Conservation (phyloP, 2,888 invertebrate genomes). For the Salticus scenicus region DNA sequence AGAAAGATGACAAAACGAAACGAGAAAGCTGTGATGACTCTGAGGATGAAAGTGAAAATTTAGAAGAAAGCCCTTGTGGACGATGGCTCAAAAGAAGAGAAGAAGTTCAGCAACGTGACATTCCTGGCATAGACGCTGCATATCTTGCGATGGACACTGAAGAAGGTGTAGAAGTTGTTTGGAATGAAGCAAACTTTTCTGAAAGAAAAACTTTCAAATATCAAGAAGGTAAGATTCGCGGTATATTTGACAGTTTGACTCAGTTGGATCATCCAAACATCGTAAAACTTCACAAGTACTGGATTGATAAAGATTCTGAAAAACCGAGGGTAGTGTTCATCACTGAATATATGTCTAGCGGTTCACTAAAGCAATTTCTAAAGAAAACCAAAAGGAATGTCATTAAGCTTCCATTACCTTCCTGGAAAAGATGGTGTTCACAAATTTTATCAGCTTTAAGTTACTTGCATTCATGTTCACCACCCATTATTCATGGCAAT, state of each 20-base stretch:
- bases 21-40: slow-evolving; percentile 92
- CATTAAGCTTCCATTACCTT: slow-evolving; percentile 87
- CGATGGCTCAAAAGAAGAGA: slow-evolving; percentile 99
- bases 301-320: slow-evolving; percentile 98
- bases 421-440: slow-evolving; percentile 99
- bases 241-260: slow-evolving; percentile 98
- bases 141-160: slow-evolving; percentile 99
- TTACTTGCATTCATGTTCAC: slow-evolving; percentile 99
- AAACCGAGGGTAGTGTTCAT: slow-evolving; percentile 99
- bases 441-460: slow-evolving; percentile 98
- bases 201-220: slow-evolving; percentile 98
- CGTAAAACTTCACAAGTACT: slow-evolving; percentile 99
- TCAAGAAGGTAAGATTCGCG: slow-evolving; percentile 97
- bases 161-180: slow-evolving; percentile 97
- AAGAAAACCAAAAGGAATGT: slow-evolving; percentile 97
- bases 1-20: slow-evolving; percentile 40
- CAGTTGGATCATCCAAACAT: slow-evolving; percentile 98
- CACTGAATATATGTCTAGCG: slow-evolving; percentile 99
- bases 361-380: slow-evolving; percentile 98
- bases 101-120: slow-evolving; percentile 99
- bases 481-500: slow-evolving; percentile 98
- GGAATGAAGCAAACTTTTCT: slow-evolving; percentile 97
- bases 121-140: slow-evolving; percentile 99
- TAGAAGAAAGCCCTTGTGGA: slow-evolving; percentile 99
- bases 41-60: slow-evolving; percentile 97